Evolutionary conservation across 2,797 vertebrate genomes (phyloP), one percentile per base, ranked within the genome.

Genomic region (Pseudochromis fuscus): DNA sequence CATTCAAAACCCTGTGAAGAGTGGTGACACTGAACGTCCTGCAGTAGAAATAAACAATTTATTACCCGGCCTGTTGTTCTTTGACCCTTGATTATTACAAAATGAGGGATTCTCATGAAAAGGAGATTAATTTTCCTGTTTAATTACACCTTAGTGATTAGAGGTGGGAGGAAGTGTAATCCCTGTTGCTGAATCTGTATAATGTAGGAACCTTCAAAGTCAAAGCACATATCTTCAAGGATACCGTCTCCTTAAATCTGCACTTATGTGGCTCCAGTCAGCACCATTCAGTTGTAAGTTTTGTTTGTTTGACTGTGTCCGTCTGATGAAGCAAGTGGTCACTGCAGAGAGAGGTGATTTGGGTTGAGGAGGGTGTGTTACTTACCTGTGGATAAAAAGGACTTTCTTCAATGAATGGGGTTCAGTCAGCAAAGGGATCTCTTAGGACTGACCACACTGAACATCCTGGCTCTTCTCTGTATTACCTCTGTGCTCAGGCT

Each of bases 141-240:
- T 91, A 90, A 91, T 92, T 91, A 88, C 76, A 85, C 84, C 69
- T 86, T 62, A 25, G 79, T 78, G 83, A 88, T 89, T 85, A 83
- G 69, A 75, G 66, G 46, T 72, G 63, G 74, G 69, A 80, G 15
- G 63, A 58, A 67, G 56, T 79, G 19, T 72, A 87, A 84, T 88
- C 84, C 80, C 81, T 50, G 40, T 79, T 87, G 82, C 76, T 72
- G 59, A 72, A 65, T 64, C 42, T 69, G 59, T 83, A 67, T 81
- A 83, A 77, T 68, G 31, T 46, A 44, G 66, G 30, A 35, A 21
- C 42, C 73, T 68, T 82, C 79, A 91, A 85, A 83, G 89, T 91
- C 82, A 82, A 80, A 72, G 56, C 42, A 46, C 33, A 35, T 48
- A 40, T 81, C 88, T 82, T 88, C 77, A 85, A 88, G 81, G 80